Percentiles rank a stretch among this genome's conserved stretches.
phyloP scores from a whole-genome alignment of 2,888 invertebrate genomes.

The Aleiodes testaceus region DNA sequence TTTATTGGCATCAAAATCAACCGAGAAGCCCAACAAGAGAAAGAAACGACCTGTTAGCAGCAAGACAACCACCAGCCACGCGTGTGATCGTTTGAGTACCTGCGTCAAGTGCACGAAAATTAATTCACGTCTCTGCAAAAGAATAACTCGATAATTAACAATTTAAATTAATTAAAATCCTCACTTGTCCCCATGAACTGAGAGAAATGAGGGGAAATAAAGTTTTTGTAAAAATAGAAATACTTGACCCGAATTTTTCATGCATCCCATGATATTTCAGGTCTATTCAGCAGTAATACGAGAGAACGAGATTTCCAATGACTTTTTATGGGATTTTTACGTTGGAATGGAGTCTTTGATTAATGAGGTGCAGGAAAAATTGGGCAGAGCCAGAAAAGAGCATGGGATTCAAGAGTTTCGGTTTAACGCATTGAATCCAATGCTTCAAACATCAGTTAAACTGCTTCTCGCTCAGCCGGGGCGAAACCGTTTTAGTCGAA shows the following conservation, averaged over 20 bases:
- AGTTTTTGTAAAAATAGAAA: conserved; percentile 20
- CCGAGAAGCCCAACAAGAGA: conserved; percentile 22
- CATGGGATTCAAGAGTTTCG: not conserved
- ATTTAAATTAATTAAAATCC: not conserved
- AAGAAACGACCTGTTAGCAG: conserved; percentile 48
- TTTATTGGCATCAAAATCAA: conserved; percentile 25
- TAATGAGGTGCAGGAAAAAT: not conserved
- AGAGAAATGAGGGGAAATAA: not conserved
- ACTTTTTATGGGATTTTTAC: too few relatives aligned
- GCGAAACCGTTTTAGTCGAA: conserved; percentile 69
- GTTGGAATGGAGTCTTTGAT: not conserved
- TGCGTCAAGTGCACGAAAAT: conserved; percentile 51
- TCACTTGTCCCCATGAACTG: not conserved
- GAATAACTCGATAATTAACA: not conserved
- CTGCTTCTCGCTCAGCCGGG: conserved; percentile 48
- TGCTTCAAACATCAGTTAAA: not conserved
- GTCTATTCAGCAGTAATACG: not conserved
- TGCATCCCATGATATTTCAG: too few relatives aligned
- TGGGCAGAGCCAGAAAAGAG: not conserved
- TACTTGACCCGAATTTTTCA: conserved; percentile 11
- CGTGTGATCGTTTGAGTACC: conserved; percentile 51
- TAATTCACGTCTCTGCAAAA: conserved; percentile 44
- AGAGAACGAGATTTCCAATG: not conserved
- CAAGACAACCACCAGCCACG: conserved; percentile 47
- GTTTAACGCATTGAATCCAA: not conserved